Evolutionary conservation across 2,797 vertebrate genomes (phyloP), one percentile per base, ranked within the genome.

Genomic region (Gymnodraco acuticeps): DNA sequence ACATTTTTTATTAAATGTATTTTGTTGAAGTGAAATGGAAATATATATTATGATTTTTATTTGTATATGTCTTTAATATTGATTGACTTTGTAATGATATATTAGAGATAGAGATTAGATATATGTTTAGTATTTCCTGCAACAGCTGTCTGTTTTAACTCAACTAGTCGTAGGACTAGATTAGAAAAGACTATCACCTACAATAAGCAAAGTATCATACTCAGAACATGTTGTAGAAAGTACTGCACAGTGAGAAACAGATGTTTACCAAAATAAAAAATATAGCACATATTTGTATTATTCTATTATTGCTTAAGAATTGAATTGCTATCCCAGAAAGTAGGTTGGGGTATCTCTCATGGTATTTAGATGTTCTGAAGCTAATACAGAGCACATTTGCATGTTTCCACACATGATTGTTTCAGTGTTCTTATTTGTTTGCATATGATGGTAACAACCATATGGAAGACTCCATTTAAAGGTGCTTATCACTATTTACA

Each of bases 101-200:
- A 53, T 6, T 52, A 5, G 4, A 38, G 13, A 45, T 64, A 11
- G 46, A 38, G 17, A 23, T 17, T 1, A 60, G 55, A 58, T 10
- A 68, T 64, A 17, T 46, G 59, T 63, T 63, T 71, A 63, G 42
- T 56, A 64, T 73, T 62, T 73, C 59, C 41, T 64, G 46, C 13
- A 58, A 67, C 10, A 63, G 50, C 12, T 9, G 14, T 43, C 0
- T 47, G 60, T 53, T 64, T 58, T 45, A 33, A 59, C 50, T 61
- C 13, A 56, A 42, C 11, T 23, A 56, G 31, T n/a, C 48, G 6
- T 16, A 31, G 20, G 43, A 48, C 38, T 27, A 45, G 45, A 33
- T 27, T 55, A 45, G 23, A 7, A 50, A 42, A 71, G 3, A 10
- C 31, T 5, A 13, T 10, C 10, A 61, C 0, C 14, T 27, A 27